Percentiles rank a stretch among this genome's conserved stretches.
Conservation (phyloP, 2,113 vertebrate species). For the Chloropsis hardwickii region DNA sequence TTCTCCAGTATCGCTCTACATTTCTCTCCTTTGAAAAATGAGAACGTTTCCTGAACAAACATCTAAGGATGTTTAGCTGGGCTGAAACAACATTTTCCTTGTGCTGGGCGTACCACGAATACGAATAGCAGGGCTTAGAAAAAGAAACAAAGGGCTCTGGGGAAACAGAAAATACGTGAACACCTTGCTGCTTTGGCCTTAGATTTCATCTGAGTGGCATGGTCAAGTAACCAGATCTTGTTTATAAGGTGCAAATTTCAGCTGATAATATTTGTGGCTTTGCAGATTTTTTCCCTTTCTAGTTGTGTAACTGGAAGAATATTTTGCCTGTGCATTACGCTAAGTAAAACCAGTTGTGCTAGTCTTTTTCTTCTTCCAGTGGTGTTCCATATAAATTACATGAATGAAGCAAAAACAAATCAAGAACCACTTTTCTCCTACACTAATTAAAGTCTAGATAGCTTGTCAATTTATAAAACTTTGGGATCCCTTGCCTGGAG, state of each 20-base stretch:
- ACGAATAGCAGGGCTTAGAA: background rate
- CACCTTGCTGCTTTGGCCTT: slow-evolving; percentile 4
- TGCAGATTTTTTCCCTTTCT: slow-evolving; percentile 38
- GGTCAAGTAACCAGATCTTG: slow-evolving; percentile 47
- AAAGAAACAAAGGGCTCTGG: slow-evolving; percentile 33
- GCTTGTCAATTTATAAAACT: slow-evolving; percentile 61
- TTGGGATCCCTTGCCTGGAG: slow-evolving; percentile 44
- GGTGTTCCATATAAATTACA: slow-evolving; percentile 41
- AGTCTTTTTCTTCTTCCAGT: slow-evolving; percentile 11
- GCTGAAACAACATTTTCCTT: slow-evolving; percentile 26
- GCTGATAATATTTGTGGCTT: slow-evolving; percentile 39
- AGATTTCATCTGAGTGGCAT: slow-evolving; percentile 12
- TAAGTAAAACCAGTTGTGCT: slow-evolving; percentile 59
- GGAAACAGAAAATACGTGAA: slow-evolving; percentile 3
- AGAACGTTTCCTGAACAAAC: background rate
- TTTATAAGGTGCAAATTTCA: slow-evolving; percentile 55
- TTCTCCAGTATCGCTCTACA: background rate
- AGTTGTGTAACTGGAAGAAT: slow-evolving; percentile 17
- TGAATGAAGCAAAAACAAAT: slow-evolving; percentile 52
- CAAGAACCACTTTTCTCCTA: slow-evolving; percentile 46
- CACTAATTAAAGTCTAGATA: slow-evolving; percentile 63
- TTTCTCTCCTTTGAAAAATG: slow-evolving; percentile 24
- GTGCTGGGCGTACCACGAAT: background rate
- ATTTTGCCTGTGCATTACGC: slow-evolving; percentile 14
- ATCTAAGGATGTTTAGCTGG: background rate